phyloP scores from a whole-genome alignment of 2,113 vertebrate genomes.

The Grus americana region DNA sequence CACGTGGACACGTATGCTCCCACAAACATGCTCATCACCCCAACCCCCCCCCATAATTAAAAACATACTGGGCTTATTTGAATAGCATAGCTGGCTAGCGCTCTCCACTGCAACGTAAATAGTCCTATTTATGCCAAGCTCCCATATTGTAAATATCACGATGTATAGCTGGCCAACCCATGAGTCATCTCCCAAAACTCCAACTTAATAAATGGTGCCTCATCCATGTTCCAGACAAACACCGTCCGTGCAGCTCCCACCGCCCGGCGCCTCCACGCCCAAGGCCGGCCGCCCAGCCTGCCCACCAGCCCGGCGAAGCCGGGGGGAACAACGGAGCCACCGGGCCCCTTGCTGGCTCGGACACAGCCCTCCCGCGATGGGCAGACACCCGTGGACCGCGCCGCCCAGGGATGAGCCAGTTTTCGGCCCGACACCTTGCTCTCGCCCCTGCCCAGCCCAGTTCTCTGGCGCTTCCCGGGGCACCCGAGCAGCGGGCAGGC shows the following conservation, averaged over 20 bases:
- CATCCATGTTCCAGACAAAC: constrained; percentile 49
- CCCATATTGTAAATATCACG: constrained; percentile 67
- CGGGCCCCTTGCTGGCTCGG: too few relatives aligned
- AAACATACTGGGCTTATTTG: constrained; percentile 41
- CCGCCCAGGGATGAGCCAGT: fast-evolving
- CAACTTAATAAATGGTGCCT: constrained; percentile 58
- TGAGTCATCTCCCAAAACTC: constrained; percentile 71
- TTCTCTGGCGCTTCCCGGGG: not conserved
- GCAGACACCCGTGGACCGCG: fast-evolving
- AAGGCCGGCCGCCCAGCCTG: not conserved
- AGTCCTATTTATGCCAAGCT: constrained; percentile 68
- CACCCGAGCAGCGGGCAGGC: not conserved
- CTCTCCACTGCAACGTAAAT: constrained; percentile 49
- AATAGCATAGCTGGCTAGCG: constrained; percentile 41
- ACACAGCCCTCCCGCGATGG: not conserved
- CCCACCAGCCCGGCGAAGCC: fast-evolving
- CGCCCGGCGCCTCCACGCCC: not conserved
- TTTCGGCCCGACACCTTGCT: not conserved
- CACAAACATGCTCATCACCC: constrained; percentile 27
- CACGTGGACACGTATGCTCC: not conserved
- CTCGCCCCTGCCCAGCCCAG: not conserved
- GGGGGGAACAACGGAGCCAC: not conserved
- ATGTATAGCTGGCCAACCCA: constrained; percentile 58
- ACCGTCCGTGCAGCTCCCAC: not conserved
- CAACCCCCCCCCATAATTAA: constrained; percentile 48